These are phyloP conservation scores for Actinemys pallida DNA, from an alignment of 2,113 vertebrate species.

Conservation along the genomic window DNA sequence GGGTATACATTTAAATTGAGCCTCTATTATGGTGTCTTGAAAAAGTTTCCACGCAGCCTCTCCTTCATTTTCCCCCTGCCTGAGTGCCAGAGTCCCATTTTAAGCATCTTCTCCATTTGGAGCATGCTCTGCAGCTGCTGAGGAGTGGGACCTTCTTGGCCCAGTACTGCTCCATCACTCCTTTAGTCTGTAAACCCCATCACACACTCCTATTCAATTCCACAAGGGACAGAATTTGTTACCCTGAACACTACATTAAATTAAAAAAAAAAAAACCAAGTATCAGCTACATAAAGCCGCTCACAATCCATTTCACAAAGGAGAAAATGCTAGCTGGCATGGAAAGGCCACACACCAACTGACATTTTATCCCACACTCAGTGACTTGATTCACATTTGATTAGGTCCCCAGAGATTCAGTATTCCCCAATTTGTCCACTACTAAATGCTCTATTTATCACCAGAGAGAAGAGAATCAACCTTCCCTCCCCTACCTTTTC, in stretches of 20 bases:
- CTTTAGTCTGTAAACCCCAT: not conserved
- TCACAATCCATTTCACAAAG: not conserved
- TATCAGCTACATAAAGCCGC: not conserved
- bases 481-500: slow-evolving; percentile 2
- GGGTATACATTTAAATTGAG: too few relatives aligned
- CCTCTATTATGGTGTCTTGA: too few relatives aligned
- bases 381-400: slow-evolving; percentile 36
- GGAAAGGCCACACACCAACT: not conserved
- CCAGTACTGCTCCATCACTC: too few relatives aligned
- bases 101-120: not conserved
- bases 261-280: not conserved
- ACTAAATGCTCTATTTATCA: slow-evolving; percentile 54
- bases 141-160: not conserved
- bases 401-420: slow-evolving; percentile 51
- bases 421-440: slow-evolving; percentile 54
- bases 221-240: not conserved
- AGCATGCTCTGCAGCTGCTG: not conserved
- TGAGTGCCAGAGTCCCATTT: not conserved
- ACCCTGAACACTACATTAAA: not conserved
- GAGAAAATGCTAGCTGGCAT: not conserved
- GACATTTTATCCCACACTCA: slow-evolving; percentile 24
- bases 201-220: not conserved
- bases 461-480: slow-evolving; percentile 24
- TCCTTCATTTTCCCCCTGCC: not conserved
- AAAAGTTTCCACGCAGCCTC: too few relatives aligned